These are phyloP conservation scores for Cinclus mexicanus DNA, from an alignment of 2,113 vertebrate genomes.

Conservation along the genomic window DNA sequence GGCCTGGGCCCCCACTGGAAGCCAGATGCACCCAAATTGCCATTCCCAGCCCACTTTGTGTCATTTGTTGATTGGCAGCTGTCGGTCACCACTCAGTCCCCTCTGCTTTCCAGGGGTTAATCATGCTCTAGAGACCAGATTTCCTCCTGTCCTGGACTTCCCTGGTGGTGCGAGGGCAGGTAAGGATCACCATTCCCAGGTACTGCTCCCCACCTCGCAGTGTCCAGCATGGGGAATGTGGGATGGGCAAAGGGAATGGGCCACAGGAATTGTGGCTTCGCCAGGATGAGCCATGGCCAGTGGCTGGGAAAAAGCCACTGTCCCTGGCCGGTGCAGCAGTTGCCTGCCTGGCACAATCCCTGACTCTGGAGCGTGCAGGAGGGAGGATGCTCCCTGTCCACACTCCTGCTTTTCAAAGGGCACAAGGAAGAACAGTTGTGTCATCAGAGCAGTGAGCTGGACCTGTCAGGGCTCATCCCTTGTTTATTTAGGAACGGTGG, in stretches of 20 bases:
- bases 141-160: neutral
- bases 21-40: neutral
- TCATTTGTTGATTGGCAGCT: neutral
- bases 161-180: neutral
- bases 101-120: neutral
- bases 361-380: neutral
- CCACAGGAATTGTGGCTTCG: neutral
- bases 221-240: fast-evolving
- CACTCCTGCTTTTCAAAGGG: neutral
- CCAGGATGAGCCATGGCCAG: neutral
- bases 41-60: neutral
- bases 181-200: neutral
- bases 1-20: neutral
- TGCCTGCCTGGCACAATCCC: neutral
- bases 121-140: fast-evolving
- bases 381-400: neutral
- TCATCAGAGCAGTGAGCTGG: neutral
- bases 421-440: neutral
- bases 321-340: neutral
- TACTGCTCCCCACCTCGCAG: fast-evolving
- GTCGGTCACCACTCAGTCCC: neutral
- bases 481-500: neutral
- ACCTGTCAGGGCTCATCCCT: neutral
- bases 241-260: neutral
- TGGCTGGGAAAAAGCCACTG: fast-evolving